Base-by-base conservation (phyloP, 2,113 vertebrate species). In the Ceyx cyanopectus region DNA sequence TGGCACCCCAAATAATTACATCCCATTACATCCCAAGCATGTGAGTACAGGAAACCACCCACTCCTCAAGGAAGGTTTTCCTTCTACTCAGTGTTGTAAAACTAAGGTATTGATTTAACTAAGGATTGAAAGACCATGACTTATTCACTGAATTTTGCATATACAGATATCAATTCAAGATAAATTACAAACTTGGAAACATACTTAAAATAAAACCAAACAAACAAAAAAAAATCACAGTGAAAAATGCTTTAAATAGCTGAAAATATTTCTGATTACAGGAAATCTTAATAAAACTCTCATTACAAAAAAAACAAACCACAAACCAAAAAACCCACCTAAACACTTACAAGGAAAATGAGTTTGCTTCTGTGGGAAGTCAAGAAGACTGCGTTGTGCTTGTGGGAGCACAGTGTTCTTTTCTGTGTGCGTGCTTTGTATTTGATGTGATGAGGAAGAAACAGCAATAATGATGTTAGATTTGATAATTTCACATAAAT, bases 381-480 rank as follows among this genome's bases (percentile, higher is more conserved):
- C 57, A 77, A 79, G 92, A 85, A 82, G 81, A 51, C 51, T 75
- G 24, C 14, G 23, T 60, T 69, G 62, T 94, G 46, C 85, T 95
- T 84, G 30, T 85, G 63, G 85, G 50, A 85, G 73, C 51, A 66
- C 17, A 75, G 12, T 58, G 48, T 89, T 95, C 81, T 95, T 97
- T 60, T 94, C 85, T 91, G 40, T 81, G 41, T 93, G 41, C 34
- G 21, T 87, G 53, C 70, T 67, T 77, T 82, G 72, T 89, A 91
- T 81, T 80, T 77, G 43, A 94, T 92, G 83, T 87, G 83, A 66
- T 76, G 65, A 43, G 37, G 78, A 96, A 89, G 72, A 94, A 97
- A 92, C 62, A 86, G 57, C 22, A 77, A 53, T 72, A 94, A 93
- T 77, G 58, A 91, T 30, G 40, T 85, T 91, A 88, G 30, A 86